Evolutionary conservation across 2,888 invertebrate species (phyloP), one percentile per base, ranked within the genome.

Genomic region (Ochropleura plecta): DNA sequence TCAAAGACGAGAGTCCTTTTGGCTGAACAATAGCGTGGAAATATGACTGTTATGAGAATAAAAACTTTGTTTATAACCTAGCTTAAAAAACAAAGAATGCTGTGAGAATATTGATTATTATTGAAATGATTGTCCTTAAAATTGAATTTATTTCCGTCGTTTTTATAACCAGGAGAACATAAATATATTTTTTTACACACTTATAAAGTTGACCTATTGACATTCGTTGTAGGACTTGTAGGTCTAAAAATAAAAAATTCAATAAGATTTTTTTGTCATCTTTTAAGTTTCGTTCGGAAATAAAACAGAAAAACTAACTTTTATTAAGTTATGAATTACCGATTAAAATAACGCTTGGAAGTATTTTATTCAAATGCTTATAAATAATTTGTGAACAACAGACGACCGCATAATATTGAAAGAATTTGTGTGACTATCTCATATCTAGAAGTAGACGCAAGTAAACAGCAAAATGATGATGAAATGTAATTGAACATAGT

Each of bases 161-260:
- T 49, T 0, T 5, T 12, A 12, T 59, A 20, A 40, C 3, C 12
- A 48, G 14, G 16, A 62, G 18, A 8, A 14, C 40, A 12, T 42
- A 30, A 30, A 30, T 12, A 16, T 0, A 1, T 63, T 78, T 44
- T 30, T 79, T 69, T 42, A 53, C 12, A 55, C 44, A 55, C 75
- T 59, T 57, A 49, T 12, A 55, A 48, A 72, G 10, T 67, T 82
- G 82, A 82, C 79, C 79, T 82, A 40, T 59, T 79, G 72, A 66
- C 78, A 60, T 69, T 55, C 0, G 30, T 30, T 30, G 10, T 55
- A 63, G 1, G 40, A 44, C 66, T 30, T 30, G 10, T 55, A 63
- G 1, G 40, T 49, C 66, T 70, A 63, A 40, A 68, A 65, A 74
- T 74, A 79, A 64, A 64, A 73, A 79, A 59, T 53, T 51, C 65